A percentile compares a stretch with the other conserved stretches of the same genome.
phyloP scores from a whole-genome alignment of 2,888 invertebrate genomes.

The Eremobia ochroleuca region DNA sequence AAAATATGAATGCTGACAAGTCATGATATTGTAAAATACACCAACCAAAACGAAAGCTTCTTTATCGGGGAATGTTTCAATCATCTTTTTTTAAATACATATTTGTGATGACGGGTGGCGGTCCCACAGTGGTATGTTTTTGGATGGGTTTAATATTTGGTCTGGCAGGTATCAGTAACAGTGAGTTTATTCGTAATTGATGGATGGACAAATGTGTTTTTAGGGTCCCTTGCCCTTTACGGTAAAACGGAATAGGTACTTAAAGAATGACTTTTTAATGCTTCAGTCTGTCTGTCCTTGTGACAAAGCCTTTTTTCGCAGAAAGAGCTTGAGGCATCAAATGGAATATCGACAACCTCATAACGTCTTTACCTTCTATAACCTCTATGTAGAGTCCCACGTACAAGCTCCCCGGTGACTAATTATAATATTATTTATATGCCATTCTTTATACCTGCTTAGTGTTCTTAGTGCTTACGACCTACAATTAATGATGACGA shows the following conservation, averaged over 20 bases:
- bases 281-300: background rate
- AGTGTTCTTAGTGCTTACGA: background rate
- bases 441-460: background rate
- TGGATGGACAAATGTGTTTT: background rate
- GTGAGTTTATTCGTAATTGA: conserved; percentile 9
- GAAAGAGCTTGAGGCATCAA: background rate
- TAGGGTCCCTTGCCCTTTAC: conserved; percentile 4
- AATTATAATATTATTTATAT: background rate
- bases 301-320: background rate
- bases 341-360: background rate
- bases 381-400: background rate
- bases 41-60: conserved; percentile 5
- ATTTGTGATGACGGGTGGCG: conserved; percentile 25
- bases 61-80: conserved; percentile 15
- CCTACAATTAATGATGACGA: background rate
- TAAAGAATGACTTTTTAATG: background rate
- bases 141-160: conserved; percentile 14
- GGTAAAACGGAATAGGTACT: background rate
- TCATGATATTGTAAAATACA: conserved; percentile 29
- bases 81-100: conserved; percentile 39
- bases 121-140: conserved; percentile 27
- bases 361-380: background rate
- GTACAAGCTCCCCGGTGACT: background rate
- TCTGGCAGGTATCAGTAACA: conserved; percentile 45
- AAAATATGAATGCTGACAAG: conserved; percentile 37